Base-by-base conservation (phyloP, 2,113 vertebrate species). In the Ibidorhyncha struthersii region DNA sequence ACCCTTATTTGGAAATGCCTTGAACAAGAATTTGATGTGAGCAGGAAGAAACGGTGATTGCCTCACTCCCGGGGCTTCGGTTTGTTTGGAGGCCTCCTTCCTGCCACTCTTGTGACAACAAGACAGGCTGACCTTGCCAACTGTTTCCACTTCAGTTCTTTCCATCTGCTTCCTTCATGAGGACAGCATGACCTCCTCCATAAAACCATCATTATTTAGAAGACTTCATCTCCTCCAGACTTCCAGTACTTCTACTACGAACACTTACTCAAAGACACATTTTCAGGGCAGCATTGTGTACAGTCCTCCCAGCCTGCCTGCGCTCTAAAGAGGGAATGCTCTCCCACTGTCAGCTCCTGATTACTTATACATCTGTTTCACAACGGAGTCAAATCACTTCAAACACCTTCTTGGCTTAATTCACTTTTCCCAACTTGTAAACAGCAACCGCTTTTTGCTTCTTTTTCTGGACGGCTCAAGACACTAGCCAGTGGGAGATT, bases 1-100 rank as follows among this genome's bases (percentile, higher is more conserved):
- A 90, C 25, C 69, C 92, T 82, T 97, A 95, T 95, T 94, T 95
- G 89, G 90, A 92, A 95, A 92, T 79, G 89, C 77, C 83, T 91
- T 29, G 65, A 93, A 95, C 27, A 92, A 78, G 93, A 94, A 94
- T 90, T 77, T 0, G 0, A 63, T 81, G 58, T 49, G 63, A 96
- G 85, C 86, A 94, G 94, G 87, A 95, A 95, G 95, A 91, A 96
- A 93, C 0, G 4, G 79, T 76, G 74, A 93, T 76, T 87, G 85
- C 79, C 74, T 90, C 79, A 83, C 45, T 94, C 50, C 67, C 4
- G 10, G 67, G 67, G 82, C 93, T 90, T 84, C 1, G 16, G 49
- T 90, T 91, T 90, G 40, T 85, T 82, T 82, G 84, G 62, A 96
- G 67, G 50, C 40, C 73, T 96, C 72, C 86, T 96, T 94, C 94